phyloP scores from a whole-genome alignment of 1,140 invertebrate genomes.

The Zaprionus ghesquierei region DNA sequence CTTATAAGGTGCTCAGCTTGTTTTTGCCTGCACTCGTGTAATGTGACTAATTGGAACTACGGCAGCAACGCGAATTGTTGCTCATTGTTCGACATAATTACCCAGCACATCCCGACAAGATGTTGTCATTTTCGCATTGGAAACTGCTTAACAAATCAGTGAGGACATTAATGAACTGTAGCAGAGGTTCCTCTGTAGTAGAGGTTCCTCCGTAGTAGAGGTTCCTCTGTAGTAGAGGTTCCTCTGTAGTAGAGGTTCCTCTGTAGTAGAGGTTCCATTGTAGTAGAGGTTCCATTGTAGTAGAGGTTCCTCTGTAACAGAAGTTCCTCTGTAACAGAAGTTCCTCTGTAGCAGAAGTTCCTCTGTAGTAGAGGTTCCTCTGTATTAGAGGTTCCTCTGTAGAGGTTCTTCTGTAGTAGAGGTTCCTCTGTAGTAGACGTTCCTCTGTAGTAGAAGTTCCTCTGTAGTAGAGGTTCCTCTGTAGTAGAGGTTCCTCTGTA shows the following conservation, averaged over 20 bases:
- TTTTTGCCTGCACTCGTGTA: slow-evolving; percentile 49
- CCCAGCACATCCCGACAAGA: slow-evolving; percentile 41
- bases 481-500: not conserved
- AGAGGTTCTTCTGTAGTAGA: not conserved
- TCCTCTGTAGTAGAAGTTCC: not conserved
- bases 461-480: not conserved
- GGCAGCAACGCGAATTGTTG: slow-evolving; percentile 52
- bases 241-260: too few species aligned
- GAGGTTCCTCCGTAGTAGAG: too few species aligned
- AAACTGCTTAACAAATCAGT: slow-evolving; percentile 34
- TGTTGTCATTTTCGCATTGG: not conserved
- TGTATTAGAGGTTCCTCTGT: too few species aligned
- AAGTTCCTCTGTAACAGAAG: too few species aligned
- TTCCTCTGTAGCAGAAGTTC: too few species aligned
- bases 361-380: too few species aligned
- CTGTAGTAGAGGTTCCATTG: too few species aligned
- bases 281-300: too few species aligned
- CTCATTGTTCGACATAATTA: slow-evolving; percentile 62
- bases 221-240: too few species aligned
- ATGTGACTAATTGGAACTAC: slow-evolving; percentile 61
- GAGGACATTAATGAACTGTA: slow-evolving; percentile 13
- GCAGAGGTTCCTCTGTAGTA: not conserved
- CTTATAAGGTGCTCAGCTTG: slow-evolving; percentile 47
- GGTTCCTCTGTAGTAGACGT: not conserved
- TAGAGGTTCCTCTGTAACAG: too few species aligned